A percentile compares a stretch with the other conserved stretches of the same genome.
Conservation (phyloP, 2,888 invertebrate genomes). For the Cistogaster globosa region DNA sequence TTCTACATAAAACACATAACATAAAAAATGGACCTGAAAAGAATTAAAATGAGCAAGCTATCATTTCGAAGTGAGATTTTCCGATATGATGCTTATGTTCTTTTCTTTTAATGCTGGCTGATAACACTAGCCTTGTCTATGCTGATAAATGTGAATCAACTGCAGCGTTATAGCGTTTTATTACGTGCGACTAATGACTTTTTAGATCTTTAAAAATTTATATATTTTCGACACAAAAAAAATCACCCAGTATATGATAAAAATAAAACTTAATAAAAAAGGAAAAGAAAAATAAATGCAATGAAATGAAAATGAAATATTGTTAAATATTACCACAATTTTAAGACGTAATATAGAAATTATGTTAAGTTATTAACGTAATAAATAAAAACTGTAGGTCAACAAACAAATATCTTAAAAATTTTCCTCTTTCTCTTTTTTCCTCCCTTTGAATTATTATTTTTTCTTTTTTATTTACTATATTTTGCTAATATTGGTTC, state of each 20-base stretch:
- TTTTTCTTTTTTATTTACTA: neutral
- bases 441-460: neutral
- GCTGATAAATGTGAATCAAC: no score
- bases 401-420: neutral
- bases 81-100: no score
- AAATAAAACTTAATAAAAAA: slow-evolving; percentile 34
- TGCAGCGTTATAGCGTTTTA: no score
- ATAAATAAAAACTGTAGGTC: slow-evolving; percentile 44
- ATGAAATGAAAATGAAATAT: slow-evolving; percentile 32
- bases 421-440: neutral
- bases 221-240: neutral
- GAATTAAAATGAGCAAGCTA: no score
- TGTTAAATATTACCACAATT: slow-evolving; percentile 45
- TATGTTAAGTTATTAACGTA: slow-evolving; percentile 31
- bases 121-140: no score
- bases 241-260: neutral
- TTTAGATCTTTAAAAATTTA: no score
- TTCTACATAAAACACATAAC: no score
- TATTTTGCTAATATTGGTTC: neutral
- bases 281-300: neutral
- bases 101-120: no score
- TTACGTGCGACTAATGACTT: no score
- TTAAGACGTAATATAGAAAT: slow-evolving; percentile 37
- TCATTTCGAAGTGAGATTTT: no score
- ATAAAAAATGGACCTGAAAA: no score